Evolutionary conservation across 2,113 vertebrate species (phyloP).

Genomic region (Calonectris borealis): DNA sequence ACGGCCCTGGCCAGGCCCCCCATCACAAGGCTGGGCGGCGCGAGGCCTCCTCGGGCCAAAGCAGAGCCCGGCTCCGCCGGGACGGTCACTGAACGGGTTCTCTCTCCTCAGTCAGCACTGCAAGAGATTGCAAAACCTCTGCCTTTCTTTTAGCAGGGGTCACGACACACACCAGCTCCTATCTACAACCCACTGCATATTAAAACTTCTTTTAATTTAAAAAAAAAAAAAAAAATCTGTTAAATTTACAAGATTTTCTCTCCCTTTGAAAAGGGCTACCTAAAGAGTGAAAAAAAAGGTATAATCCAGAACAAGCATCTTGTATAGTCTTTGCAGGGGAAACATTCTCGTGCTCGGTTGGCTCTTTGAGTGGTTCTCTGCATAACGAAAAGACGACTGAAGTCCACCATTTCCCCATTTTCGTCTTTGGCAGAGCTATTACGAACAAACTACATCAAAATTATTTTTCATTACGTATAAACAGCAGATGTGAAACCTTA

Average conservation of each 20-base stretch:
- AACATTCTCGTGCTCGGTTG: background rate
- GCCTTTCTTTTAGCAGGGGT: background rate
- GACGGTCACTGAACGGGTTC: background rate
- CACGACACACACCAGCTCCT: too few relatives aligned
- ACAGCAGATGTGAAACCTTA: background rate
- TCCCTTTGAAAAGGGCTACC: background rate
- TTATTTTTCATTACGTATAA: background rate
- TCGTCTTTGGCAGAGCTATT: background rate
- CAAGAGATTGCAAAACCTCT: background rate
- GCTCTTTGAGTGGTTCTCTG: background rate
- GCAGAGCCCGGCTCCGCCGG: background rate
- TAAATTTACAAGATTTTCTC: background rate
- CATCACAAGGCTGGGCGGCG: fast-evolving
- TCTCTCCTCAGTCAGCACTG: background rate
- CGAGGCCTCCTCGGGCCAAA: fast-evolving
- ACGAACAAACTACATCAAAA: background rate
- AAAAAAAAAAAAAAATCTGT: background rate
- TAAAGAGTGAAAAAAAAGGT: background rate
- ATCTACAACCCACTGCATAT: background rate
- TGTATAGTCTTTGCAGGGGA: background rate
- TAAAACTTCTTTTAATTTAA: too few relatives aligned
- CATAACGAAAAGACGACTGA: background rate
- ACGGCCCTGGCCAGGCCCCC: background rate
- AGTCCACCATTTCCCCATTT: background rate
- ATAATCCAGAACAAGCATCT: background rate